These are phyloP conservation scores for Esox niger DNA, from an alignment of 2,113 vertebrate genomes.

Conservation along the genomic window DNA sequence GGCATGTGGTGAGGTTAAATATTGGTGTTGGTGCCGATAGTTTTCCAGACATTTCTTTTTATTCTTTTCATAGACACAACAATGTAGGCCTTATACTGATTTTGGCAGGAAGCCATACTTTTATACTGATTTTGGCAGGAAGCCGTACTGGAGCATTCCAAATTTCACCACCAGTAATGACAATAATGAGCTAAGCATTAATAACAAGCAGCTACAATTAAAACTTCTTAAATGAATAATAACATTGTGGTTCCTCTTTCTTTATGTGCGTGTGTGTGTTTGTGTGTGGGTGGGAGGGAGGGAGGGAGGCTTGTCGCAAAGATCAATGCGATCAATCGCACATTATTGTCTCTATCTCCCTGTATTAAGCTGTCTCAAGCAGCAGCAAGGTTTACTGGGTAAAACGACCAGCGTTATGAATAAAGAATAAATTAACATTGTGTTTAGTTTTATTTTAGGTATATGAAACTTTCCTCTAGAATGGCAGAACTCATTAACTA, in stretches of 20 bases:
- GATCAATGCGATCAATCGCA: constrained; percentile 11
- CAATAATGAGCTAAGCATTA: too few relatives aligned
- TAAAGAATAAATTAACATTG: constrained; percentile 4
- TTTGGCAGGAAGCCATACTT: too few relatives aligned
- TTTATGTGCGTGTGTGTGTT: neutral
- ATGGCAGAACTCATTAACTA: constrained; percentile 26
- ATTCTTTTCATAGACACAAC: too few relatives aligned
- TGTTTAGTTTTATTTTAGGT: constrained; percentile 24
- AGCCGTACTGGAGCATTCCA: too few relatives aligned
- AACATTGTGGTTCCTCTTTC: constrained; percentile 1
- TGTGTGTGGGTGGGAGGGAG: neutral
- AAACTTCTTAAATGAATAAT: too few relatives aligned
- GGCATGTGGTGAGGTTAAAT: too few relatives aligned
- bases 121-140: too few relatives aligned
- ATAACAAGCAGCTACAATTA: too few relatives aligned
- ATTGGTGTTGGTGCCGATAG: too few relatives aligned
- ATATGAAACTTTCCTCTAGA: constrained; percentile 28
- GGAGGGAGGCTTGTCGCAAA: neutral
- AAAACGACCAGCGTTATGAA: constrained; percentile 29
- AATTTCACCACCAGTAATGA: too few relatives aligned
- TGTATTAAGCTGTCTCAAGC: constrained; percentile 8
- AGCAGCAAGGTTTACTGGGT: constrained; percentile 9
- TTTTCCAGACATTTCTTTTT: too few relatives aligned
- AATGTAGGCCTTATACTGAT: too few relatives aligned
- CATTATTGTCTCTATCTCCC: constrained; percentile 1